These are phyloP conservation scores for Tuta absoluta DNA, from an alignment of 2,888 invertebrate genomes.

Conservation along the genomic window DNA sequence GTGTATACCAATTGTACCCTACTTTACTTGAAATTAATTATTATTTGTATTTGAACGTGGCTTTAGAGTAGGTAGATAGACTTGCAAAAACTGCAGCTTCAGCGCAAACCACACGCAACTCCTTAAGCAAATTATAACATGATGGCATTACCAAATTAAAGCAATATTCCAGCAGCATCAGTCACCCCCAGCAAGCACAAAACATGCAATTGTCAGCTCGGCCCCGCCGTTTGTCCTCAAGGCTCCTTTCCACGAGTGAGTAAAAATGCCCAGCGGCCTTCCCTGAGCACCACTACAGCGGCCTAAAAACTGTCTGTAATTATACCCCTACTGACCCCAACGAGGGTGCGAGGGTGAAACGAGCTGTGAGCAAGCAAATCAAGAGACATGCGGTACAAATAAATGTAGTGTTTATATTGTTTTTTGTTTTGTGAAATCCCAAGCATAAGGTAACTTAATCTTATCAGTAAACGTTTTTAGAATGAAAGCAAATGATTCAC, in stretches of 20 bases:
- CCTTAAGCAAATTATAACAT: background rate
- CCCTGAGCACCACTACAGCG: slow-evolving; percentile 11
- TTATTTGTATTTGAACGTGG: too few species aligned
- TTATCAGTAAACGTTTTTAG: background rate
- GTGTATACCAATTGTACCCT: too few species aligned
- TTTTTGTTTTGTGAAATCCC: background rate
- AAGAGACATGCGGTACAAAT: background rate
- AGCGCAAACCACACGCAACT: too few species aligned
- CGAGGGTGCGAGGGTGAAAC: slow-evolving; percentile 24
- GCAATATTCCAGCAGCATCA: background rate
- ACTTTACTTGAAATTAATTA: too few species aligned
- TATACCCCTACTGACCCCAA: slow-evolving; percentile 18
- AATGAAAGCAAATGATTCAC: too few species aligned
- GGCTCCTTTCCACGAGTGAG: slow-evolving; percentile 14
- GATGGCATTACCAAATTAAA: background rate
- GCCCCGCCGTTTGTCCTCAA: background rate
- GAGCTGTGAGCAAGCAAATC: background rate
- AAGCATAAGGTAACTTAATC: background rate
- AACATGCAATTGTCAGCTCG: slow-evolving; percentile 12
- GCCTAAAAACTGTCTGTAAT: slow-evolving; percentile 14
- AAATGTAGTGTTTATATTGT: background rate
- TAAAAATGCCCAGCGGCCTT: slow-evolving; percentile 12
- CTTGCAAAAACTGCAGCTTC: background rate
- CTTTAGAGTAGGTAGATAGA: background rate
- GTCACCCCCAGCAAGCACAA: background rate